Percentiles rank a stretch among this genome's conserved stretches.
Conservation (phyloP, 2,888 invertebrate species). For the Rhabditophanes sp. region DNA sequence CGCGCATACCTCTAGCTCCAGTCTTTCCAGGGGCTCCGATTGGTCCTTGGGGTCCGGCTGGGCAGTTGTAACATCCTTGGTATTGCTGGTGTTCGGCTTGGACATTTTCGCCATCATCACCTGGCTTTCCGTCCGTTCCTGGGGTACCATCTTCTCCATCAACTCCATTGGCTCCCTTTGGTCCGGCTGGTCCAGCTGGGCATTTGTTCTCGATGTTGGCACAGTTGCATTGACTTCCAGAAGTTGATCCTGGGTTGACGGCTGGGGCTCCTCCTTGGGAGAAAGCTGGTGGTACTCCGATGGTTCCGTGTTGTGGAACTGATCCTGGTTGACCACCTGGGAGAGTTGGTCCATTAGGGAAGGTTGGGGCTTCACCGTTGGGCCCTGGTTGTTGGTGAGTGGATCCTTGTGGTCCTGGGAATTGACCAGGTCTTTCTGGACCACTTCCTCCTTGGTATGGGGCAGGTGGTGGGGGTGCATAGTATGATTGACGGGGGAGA, state of each 20-base stretch:
- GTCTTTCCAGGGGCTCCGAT: slow-evolving; percentile 10
- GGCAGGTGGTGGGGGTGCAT: slow-evolving; percentile 2
- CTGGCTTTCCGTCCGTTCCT: slow-evolving; percentile 15
- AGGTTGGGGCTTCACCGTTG: background rate
- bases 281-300: slow-evolving; percentile 4
- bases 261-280: too few species aligned
- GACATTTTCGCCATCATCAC: slow-evolving; percentile 20
- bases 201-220: slow-evolving; percentile 10
- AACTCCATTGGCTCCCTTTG: slow-evolving; percentile 17
- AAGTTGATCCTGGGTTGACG: slow-evolving; percentile 1
- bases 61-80: slow-evolving; percentile 30
- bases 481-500: slow-evolving; percentile 2
- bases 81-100: slow-evolving; percentile 28
- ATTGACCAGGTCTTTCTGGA: background rate
- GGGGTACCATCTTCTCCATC: slow-evolving; percentile 24
- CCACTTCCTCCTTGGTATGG: background rate
- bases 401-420: too few species aligned
- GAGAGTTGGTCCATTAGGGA: background rate
- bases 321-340: background rate
- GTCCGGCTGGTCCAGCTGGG: slow-evolving; percentile 20
- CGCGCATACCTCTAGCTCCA: slow-evolving; percentile 25
- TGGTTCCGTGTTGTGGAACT: background rate
- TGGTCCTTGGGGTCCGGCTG: slow-evolving; percentile 15
- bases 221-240: slow-evolving; percentile 3
- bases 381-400: too few species aligned